Base-by-base conservation (phyloP, 1,140 invertebrate genomes). In the Heliothis virescens region DNA sequence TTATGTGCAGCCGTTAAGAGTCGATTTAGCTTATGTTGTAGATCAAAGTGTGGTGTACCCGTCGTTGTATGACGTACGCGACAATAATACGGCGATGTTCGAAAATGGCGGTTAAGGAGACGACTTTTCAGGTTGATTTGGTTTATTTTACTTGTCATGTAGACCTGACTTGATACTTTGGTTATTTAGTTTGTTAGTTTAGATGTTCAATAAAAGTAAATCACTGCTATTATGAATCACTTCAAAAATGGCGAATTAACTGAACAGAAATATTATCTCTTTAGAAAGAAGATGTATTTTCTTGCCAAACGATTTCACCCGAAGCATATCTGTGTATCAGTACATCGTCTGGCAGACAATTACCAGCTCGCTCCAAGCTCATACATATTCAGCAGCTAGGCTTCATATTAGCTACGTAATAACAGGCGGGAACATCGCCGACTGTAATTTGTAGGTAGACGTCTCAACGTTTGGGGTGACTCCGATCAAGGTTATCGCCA, bases 31-130 rank as follows among this genome's bases (percentile, higher is more conserved):
- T 81, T 86, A 76, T 7, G 29, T 21, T 21, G 48, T n/a, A 91
- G 85, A 91, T 92, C 90, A 92, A 94, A 92, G 90, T 83, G 85
- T 72, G 73, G 79, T 79, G 77, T 82, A 80, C 79, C 85, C 84
- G 85, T 87, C 88, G 87, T 82, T 86, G 83, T 89, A 87, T 89
- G 89, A 91, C 86, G 89, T 87, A 91, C 90, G 87, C 83, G 84
- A 86, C 86, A 90, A 89, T 93, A 89, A 88, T 88, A 89, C 85
- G 85, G 80, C 81, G 88, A 90, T 88, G 88, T 84, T 89, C 84
- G 82, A 85, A 91, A 89, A 89, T 88, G 84, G 82, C 55, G 79
- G 75, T 91, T 92, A 91, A 92, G 87, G 85, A 79, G 86, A 80
- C 80, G 88, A 26, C 52, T 60, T n/a, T 72, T 52, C 7, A 15